These are phyloP conservation scores for Choristoneura rosaceana DNA, from an alignment of 2,888 invertebrate species.

Conservation along the genomic window DNA sequence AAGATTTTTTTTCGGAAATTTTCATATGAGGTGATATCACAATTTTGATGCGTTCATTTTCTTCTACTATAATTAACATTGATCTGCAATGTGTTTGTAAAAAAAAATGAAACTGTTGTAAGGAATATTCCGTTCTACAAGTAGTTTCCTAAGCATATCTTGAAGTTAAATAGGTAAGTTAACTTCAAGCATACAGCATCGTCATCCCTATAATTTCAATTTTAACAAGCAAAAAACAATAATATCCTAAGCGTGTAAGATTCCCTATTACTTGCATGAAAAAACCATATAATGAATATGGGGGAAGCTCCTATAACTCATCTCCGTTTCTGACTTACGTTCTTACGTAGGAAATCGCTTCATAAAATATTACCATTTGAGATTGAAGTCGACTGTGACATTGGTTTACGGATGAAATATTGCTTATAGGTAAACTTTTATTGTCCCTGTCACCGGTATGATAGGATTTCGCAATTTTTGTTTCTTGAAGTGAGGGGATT, in stretches of 20 bases:
- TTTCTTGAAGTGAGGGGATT: constrained; percentile 46
- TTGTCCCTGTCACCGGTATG: constrained; percentile 80
- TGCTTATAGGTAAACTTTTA: constrained; percentile 84
- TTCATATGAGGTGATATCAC: too few relatives aligned
- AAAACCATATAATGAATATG: constrained; percentile 67
- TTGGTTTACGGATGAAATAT: constrained; percentile 64
- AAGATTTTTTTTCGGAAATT: too few relatives aligned
- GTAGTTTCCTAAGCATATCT: neutral
- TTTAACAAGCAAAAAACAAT: constrained; percentile 3
- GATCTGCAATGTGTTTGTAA: too few relatives aligned
- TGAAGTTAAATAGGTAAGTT: neutral
- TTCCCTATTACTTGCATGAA: constrained; percentile 36
- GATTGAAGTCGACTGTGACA: constrained; percentile 76
- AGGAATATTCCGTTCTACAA: too few relatives aligned
- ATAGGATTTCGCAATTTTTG: constrained; percentile 67
- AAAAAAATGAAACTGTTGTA: too few relatives aligned
- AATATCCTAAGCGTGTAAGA: constrained; percentile 16
- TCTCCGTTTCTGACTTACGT: constrained; percentile 75
- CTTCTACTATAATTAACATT: too few relatives aligned
- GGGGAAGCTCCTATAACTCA: constrained; percentile 71
- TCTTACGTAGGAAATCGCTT: constrained; percentile 71
- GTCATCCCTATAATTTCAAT: neutral
- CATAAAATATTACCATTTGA: constrained; percentile 82
- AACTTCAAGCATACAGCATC: neutral
- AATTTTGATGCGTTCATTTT: too few relatives aligned